Base-by-base conservation (phyloP, 2,888 invertebrate species). In the Orchesella flavescens region DNA sequence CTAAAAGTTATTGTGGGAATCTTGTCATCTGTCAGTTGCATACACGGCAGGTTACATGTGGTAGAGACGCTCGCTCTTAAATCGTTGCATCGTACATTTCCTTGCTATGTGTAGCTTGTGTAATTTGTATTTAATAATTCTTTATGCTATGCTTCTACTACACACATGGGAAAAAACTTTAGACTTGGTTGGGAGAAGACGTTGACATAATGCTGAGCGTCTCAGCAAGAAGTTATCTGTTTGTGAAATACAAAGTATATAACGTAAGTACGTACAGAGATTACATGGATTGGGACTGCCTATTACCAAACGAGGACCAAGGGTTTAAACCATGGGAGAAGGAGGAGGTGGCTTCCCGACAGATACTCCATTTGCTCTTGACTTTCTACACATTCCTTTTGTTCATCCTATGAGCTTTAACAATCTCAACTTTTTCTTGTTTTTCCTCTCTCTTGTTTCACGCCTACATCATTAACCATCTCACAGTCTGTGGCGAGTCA, bases 401-500 rank as follows among this genome's bases (percentile, higher is more conserved):
- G 72, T 76, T 83, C 71, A 76, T 78, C 73, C 74, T 75, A 80
- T 81, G 81, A 74, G 81, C 81, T 81, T 81, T 74, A 81, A 81
- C 81, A 74, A 74, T 81, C 81, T 75, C 74, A 59, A 81, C 81
- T 81, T 81, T 81, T 81, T 81, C 81, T 81, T 81, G 81, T 85
- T 85, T 85, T 85, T 82, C 78, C 74, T 66, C 71, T 78, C 77
- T 66, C 78, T 78, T 82, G 75, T 81, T 85, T 83, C 84, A 87
- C 85, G 87, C 87, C 87, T 85, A 80, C 87, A 83, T 87, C 87
- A 86, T 87, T 87, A 87, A 87, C 87, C 86, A 85, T 84, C 65
- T 44, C 15, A n/a, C n/a, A 69, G 59, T 79, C 75, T 59, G 44
- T 53, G 46, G 49, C 53, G 15, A 69, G 49, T 53, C 19, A 46